phyloP scores from a whole-genome alignment of 2,113 vertebrate species.

The Lichenostomus cassidix region DNA sequence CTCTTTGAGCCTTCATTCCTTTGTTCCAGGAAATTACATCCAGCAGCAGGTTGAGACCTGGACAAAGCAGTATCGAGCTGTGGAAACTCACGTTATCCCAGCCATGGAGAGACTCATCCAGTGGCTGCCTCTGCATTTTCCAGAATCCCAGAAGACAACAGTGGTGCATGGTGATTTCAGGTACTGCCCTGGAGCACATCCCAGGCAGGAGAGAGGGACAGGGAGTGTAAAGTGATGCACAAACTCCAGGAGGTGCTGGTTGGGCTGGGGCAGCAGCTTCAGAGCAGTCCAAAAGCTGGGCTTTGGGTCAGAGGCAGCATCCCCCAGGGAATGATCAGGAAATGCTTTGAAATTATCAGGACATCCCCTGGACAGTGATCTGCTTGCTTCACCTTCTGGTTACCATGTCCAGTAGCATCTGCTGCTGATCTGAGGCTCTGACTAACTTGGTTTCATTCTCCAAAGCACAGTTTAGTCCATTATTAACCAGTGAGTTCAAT shows the following conservation, averaged over 20 bases:
- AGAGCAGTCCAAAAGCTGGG: background rate
- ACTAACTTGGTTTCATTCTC: background rate
- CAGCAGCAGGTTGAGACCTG: slow-evolving; percentile 74
- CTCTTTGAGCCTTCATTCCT: background rate
- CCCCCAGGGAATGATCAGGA: background rate
- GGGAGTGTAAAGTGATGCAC: background rate
- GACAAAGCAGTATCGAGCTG: slow-evolving; percentile 77
- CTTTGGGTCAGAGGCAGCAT: background rate
- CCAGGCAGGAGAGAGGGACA: background rate
- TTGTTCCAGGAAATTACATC: slow-evolving; percentile 72
- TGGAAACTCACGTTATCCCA: slow-evolving; percentile 70
- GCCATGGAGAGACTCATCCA: slow-evolving; percentile 80
- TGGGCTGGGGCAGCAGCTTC: background rate
- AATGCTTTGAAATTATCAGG: background rate
- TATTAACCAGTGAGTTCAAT: background rate
- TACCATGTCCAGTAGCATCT: background rate
- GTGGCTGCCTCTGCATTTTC: slow-evolving; percentile 82
- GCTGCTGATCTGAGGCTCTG: background rate
- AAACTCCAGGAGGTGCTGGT: background rate
- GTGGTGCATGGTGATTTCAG: slow-evolving; percentile 85
- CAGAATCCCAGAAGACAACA: slow-evolving; percentile 60
- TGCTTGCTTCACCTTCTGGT: background rate
- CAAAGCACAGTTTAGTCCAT: background rate
- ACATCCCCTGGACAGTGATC: background rate
- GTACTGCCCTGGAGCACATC: slow-evolving; percentile 48